phyloP scores from a whole-genome alignment of 2,113 vertebrate genomes.

The Danionella cerebrum region DNA sequence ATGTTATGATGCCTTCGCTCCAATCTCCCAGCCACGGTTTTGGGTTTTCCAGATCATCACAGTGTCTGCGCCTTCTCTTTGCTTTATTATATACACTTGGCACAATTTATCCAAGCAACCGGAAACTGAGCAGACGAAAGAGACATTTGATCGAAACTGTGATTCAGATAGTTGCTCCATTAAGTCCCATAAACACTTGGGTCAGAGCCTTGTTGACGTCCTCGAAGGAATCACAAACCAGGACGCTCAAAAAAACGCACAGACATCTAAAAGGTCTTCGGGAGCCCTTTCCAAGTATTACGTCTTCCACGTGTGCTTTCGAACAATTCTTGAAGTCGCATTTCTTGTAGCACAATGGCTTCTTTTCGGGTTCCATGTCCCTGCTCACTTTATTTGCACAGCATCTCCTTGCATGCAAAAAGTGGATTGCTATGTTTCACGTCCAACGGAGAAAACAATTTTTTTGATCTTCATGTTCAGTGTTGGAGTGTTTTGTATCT shows the following conservation, averaged over 20 bases:
- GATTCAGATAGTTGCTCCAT: conserved; percentile 65
- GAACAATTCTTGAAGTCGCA: conserved; percentile 58
- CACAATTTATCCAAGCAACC: conserved; percentile 64
- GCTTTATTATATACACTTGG: conserved; percentile 72
- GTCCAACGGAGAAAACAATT: conserved; percentile 70
- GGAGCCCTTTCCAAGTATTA: conserved; percentile 68
- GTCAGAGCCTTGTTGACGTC: conserved; percentile 55
- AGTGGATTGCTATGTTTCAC: conserved; percentile 68
- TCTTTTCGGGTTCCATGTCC: conserved; percentile 66
- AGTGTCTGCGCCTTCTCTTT: conserved; percentile 66
- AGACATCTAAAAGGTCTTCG: conserved; percentile 4
- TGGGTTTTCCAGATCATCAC: conserved; percentile 73
- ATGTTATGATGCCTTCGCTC: conserved; percentile 67
- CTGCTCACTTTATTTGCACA: conserved; percentile 56
- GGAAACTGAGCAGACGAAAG: not conserved
- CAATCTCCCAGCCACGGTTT: conserved; percentile 69
- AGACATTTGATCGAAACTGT: conserved; percentile 45
- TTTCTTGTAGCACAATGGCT: conserved; percentile 67
- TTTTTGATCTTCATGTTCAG: conserved; percentile 70
- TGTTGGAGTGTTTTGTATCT: conserved; percentile 63
- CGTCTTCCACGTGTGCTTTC: conserved; percentile 62
- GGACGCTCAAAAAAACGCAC: conserved; percentile 49
- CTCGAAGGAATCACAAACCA: conserved; percentile 50
- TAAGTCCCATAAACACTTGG: conserved; percentile 57
- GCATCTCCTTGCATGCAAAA: conserved; percentile 55